A percentile compares a stretch with the other conserved stretches of the same genome.
Evolutionary conservation across 2,888 invertebrate species (phyloP).

Genomic region (Aleiodes leptofemur): DNA sequence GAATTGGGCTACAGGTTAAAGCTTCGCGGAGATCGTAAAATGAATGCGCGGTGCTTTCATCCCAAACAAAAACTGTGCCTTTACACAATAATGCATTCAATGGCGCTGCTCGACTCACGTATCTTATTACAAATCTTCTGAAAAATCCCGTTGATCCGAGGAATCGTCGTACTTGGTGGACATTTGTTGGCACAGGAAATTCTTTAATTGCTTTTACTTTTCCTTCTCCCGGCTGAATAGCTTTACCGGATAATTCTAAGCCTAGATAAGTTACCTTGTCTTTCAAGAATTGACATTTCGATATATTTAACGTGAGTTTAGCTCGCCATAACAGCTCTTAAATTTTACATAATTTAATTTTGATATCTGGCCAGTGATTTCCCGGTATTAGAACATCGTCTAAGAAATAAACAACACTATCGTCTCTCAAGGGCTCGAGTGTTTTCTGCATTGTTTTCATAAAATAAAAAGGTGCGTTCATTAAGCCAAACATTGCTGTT

Average conservation of each 20-base stretch:
- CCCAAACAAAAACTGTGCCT: conserved; percentile 27
- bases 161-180: conserved; percentile 40
- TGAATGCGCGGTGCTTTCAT: conserved; percentile 6
- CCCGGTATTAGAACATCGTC: conserved; percentile 29
- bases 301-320: conserved; percentile 60
- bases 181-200: conserved; percentile 35
- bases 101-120: conserved; percentile 24
- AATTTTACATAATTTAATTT: not conserved
- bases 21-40: conserved; percentile 30
- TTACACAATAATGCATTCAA: conserved; percentile 8
- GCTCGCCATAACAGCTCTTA: conserved; percentile 48
- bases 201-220: conserved; percentile 54
- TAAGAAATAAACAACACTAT: conserved; percentile 4
- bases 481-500: conserved; percentile 59
- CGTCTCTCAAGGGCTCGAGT: conserved; percentile 19
- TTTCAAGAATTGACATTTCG: conserved; percentile 60
- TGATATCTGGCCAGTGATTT: not conserved
- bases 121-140: conserved; percentile 42
- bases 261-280: conserved; percentile 61
- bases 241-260: conserved; percentile 47
- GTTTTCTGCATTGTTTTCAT: conserved; percentile 42
- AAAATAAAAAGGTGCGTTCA: conserved; percentile 59
- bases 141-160: conserved; percentile 44
- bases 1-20: conserved; percentile 8
- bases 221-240: conserved; percentile 47